Percentiles rank a stretch among this genome's conserved stretches.
Conservation (phyloP, 92 coral and sea anemone genomes). For the Pocillopora grandis region DNA sequence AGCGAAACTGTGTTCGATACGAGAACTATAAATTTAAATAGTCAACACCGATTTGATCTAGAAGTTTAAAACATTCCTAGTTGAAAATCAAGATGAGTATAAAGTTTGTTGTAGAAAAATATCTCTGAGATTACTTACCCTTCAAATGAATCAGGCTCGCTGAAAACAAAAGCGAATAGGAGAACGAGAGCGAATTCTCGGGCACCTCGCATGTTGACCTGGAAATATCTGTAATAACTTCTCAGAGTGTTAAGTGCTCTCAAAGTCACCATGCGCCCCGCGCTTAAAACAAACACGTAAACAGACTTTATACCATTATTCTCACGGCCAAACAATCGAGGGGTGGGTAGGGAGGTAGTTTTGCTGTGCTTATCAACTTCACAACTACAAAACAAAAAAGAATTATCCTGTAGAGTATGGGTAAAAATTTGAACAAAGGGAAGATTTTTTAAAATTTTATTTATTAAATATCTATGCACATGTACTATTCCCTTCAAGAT, state of each 20-base stretch:
- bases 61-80: background rate
- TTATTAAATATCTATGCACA: background rate
- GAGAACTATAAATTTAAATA: too few species aligned
- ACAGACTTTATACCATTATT: background rate
- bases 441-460: background rate
- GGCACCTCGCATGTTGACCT: constrained; percentile 4
- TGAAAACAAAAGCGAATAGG: constrained; percentile 11
- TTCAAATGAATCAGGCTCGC: constrained; percentile 25
- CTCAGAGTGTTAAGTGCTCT: background rate
- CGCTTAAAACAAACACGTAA: constrained; percentile 4
- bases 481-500: background rate
- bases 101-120: background rate
- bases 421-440: background rate
- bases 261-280: too few species aligned
- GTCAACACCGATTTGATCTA: too few species aligned
- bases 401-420: background rate
- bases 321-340: background rate
- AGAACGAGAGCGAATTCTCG: constrained; percentile 7
- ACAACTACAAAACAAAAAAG: background rate
- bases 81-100: background rate
- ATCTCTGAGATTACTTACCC: constrained; percentile 22
- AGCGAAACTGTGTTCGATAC: too few species aligned
- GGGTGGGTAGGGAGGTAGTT: background rate
- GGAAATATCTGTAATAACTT: background rate
- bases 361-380: background rate